phyloP scores from a whole-genome alignment of 2,113 vertebrate species.

The Poecile atricapillus region DNA sequence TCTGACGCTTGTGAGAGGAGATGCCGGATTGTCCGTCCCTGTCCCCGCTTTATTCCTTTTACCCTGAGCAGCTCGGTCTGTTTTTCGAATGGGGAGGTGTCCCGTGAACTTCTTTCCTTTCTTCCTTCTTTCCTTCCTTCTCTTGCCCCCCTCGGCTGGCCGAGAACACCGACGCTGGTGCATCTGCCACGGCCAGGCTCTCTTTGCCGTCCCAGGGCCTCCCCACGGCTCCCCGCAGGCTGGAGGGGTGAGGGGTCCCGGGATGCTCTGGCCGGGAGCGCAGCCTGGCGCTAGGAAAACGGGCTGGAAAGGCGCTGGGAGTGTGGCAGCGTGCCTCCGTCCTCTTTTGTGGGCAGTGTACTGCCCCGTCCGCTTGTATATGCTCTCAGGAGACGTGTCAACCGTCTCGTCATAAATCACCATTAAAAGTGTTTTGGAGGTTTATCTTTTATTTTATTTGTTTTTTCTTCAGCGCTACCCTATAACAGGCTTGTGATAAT shows the following conservation, averaged over 20 bases:
- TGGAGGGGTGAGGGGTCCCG: neutral
- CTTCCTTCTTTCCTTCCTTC: neutral
- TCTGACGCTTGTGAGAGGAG: neutral
- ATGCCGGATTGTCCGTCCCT: neutral
- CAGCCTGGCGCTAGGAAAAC: neutral
- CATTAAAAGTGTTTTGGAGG: neutral
- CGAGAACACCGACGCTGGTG: neutral
- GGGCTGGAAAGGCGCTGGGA: neutral
- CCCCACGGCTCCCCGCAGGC: too few relatives aligned
- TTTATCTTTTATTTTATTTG: neutral
- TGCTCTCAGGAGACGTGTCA: too few relatives aligned
- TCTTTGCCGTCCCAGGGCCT: too few relatives aligned
- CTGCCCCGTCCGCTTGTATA: fast-evolving
- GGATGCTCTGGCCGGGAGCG: fast-evolving
- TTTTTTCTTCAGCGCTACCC: too few relatives aligned
- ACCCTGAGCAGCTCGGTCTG: neutral
- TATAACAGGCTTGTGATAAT: neutral
- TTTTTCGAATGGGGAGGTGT: neutral
- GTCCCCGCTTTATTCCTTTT: neutral
- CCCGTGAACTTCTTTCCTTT: neutral
- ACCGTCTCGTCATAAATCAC: neutral
- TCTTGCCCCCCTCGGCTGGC: neutral
- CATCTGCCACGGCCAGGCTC: neutral
- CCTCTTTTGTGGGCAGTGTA: fast-evolving
- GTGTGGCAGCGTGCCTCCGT: fast-evolving